Percentiles rank a stretch among this genome's conserved stretches.
phyloP scores from a whole-genome alignment of 2,888 invertebrate genomes.

The Dioctria rufipes region DNA sequence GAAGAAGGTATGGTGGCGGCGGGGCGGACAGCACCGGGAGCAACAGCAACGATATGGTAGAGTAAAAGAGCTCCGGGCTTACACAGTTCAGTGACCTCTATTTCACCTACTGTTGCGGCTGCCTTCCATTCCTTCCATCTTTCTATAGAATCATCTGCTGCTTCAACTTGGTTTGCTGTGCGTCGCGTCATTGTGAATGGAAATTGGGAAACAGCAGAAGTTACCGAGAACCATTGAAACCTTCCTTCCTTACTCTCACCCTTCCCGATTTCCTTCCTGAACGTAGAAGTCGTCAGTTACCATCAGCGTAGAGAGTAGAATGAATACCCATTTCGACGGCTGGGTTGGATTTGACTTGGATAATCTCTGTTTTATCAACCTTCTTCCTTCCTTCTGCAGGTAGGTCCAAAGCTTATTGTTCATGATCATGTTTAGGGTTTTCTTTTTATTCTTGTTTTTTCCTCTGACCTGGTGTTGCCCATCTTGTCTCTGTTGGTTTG shows the following conservation, averaged over 20 bases:
- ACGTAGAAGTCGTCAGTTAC: background rate
- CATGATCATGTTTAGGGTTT: constrained; percentile 22
- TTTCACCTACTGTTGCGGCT: constrained; percentile 35
- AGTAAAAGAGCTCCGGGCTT: background rate
- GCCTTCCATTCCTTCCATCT: background rate
- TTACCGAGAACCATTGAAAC: constrained; percentile 11
- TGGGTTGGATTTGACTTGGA: background rate
- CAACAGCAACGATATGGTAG: background rate
- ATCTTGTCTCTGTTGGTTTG: background rate
- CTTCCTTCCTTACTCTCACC: no score
- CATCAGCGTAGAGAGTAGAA: background rate
- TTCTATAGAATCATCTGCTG: background rate
- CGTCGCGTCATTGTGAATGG: constrained; percentile 20
- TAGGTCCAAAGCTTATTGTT: constrained; percentile 14
- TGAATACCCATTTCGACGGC: background rate
- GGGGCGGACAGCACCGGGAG: background rate
- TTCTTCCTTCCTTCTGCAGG: constrained; percentile 15
- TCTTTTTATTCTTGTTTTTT: background rate
- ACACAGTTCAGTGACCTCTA: constrained; percentile 42
- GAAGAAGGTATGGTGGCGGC: constrained; percentile 23
- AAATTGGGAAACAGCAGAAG: constrained; percentile 1
- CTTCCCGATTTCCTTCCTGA: background rate
- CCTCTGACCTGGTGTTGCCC: background rate
- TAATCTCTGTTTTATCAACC: constrained; percentile 19
- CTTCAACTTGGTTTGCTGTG: background rate